Conservation (phyloP, 2,888 invertebrate species). For the Conops quadrifasciatus region DNA sequence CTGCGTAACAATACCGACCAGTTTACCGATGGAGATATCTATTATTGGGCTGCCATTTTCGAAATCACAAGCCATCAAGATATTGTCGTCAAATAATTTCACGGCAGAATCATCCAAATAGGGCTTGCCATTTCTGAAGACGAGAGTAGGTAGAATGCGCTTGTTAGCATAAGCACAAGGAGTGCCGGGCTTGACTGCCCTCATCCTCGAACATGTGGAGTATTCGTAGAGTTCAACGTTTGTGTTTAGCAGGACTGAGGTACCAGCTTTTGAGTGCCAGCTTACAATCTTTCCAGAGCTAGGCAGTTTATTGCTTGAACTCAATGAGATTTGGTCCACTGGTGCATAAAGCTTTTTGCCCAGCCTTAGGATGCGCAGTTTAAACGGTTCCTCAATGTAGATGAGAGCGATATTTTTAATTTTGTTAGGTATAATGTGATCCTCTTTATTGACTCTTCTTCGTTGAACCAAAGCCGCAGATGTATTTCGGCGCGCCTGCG, state of each 20-base stretch:
- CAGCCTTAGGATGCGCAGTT: not conserved
- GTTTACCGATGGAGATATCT: too few species aligned
- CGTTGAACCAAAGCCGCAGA: not conserved
- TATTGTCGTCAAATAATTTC: too few species aligned
- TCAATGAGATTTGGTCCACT: not conserved
- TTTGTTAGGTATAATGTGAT: not conserved
- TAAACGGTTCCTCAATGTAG: slow-evolving; percentile 3
- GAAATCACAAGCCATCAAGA: too few species aligned
- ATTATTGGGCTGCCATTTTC: too few species aligned
- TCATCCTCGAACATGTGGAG: not conserved
- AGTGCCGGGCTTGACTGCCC: not conserved
- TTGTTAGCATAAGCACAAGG: too few species aligned
- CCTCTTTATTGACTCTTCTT: not conserved
- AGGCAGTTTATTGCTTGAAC: not conserved
- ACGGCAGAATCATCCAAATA: too few species aligned
- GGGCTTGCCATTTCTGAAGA: too few species aligned
- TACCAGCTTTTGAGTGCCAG: not conserved
- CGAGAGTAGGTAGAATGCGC: too few species aligned
- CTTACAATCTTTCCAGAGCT: not conserved
- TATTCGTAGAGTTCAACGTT: not conserved
- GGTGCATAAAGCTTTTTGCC: not conserved
- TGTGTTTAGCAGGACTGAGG: not conserved
- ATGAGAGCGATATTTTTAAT: not conserved
- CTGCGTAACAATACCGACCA: too few species aligned
- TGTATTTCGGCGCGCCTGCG: not conserved